phyloP scores from a whole-genome alignment of 2,797 vertebrate genomes.

The Borostomias antarcticus region DNA sequence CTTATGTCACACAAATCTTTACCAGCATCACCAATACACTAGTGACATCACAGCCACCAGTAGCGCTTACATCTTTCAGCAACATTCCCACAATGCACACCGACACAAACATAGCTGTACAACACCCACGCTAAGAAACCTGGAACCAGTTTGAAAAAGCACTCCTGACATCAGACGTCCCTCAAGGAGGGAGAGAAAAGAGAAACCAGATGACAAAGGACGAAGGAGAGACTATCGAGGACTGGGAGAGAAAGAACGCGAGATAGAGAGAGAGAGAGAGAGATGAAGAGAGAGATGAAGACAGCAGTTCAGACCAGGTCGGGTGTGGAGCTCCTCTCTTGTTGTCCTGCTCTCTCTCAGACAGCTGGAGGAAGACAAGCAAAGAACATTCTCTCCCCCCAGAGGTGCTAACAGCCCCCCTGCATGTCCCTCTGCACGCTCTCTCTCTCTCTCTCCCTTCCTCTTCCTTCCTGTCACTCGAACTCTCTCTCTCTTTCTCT shows the following conservation, averaged over 20 bases:
- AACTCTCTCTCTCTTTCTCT: neutral
- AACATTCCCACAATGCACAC: too few relatives aligned
- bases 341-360: slow-evolving; percentile 47
- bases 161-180: slow-evolving; percentile 19
- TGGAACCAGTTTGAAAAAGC: too few relatives aligned
- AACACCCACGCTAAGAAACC: too few relatives aligned
- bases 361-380: slow-evolving; percentile 68
- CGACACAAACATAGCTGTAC: too few relatives aligned
- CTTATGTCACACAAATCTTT: too few relatives aligned
- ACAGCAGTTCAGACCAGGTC: slow-evolving; percentile 31
- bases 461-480: neutral
- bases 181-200: slow-evolving; percentile 47
- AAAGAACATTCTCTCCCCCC: slow-evolving; percentile 70
- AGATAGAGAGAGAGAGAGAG: neutral
- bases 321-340: slow-evolving; percentile 17
- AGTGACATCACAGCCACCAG: too few relatives aligned
- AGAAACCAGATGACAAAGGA: slow-evolving; percentile 55
- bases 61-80: too few relatives aligned
- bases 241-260: neutral
- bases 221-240: neutral
- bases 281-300: slow-evolving; percentile 11
- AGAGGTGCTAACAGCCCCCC: slow-evolving; percentile 69
- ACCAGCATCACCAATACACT: too few relatives aligned
- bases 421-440: slow-evolving; percentile 46
- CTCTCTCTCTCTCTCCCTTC: slow-evolving; percentile 21